Base-by-base conservation (phyloP, 2,113 vertebrate genomes). In the Pluvialis apricaria region DNA sequence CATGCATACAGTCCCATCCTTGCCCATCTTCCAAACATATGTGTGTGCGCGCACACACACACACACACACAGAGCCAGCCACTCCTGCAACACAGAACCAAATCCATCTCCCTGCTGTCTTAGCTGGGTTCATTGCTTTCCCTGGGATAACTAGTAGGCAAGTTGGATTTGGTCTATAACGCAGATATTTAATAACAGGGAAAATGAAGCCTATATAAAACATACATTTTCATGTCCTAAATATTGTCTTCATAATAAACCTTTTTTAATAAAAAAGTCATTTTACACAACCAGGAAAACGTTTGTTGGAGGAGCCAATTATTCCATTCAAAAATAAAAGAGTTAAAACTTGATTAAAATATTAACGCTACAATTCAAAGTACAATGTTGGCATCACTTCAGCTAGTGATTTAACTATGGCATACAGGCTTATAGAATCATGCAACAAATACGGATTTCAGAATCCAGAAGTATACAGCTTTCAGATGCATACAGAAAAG, bases 191-290 rank as follows among this genome's bases (percentile, higher is more conserved):
- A 94, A 87, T 66, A 71, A 18, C 49, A 82, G 26, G 31, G 60
- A 75, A 94, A 91, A 88, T 47, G 20, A 94, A 85, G 18, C 32
- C 62, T 91, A 58, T 20, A 51, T 57, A 89, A 95, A 62, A 94
- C 55, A 88, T 38, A 90, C 13, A 70, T 94, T 92, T 95, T 55
- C 34, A 71, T 64, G 24, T 71, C 62, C 75, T 86, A 72, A n/a
- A 60, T 88, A 62, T 24, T 80, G 60, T 70, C 62, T 94, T 88
- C 58, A 82, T 89, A 92, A 92, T 62, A 92, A 96, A 90, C 18
- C 4, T 86, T 96, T 94, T 97, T 95, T 71, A 94, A 96, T 86
- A 93, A 95, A 96, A 93, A 95, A 94, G 40, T 80, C 40, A 65
- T 71, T 86, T 93, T 75, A 93, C 79, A 91, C 76, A 83, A 75